These are phyloP conservation scores for Scolopax mira DNA, from an alignment of 2,113 vertebrate species.

Conservation along the genomic window DNA sequence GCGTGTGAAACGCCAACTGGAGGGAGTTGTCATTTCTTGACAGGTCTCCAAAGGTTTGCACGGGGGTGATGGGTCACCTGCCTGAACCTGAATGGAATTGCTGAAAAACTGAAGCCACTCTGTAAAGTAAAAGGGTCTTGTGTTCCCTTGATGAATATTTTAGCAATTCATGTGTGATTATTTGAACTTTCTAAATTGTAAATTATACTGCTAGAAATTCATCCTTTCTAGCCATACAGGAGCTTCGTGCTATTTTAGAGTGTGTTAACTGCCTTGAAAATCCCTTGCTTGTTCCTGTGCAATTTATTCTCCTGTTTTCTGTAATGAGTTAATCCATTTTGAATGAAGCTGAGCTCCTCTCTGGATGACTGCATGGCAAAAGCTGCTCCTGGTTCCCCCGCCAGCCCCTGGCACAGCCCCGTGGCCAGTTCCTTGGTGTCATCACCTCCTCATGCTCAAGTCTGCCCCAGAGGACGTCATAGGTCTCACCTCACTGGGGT, in stretches of 20 bases:
- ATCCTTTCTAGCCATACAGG: neutral
- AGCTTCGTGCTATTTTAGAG: neutral
- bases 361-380: neutral
- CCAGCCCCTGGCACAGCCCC: neutral
- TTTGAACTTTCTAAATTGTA: constrained; percentile 25
- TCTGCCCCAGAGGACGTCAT: rapidly evolving
- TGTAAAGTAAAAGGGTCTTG: neutral
- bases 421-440: neutral
- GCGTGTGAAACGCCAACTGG: neutral
- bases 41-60: neutral
- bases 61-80: neutral
- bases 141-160: neutral
- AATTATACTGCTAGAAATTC: neutral
- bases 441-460: neutral
- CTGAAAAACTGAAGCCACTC: neutral
- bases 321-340: constrained; percentile 19
- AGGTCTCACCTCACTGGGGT: neutral
- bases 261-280: neutral
- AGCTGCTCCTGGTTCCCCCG: neutral
- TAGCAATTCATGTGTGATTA: neutral
- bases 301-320: neutral
- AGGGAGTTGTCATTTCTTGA: neutral
- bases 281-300: neutral
- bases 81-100: neutral
- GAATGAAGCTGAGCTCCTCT: neutral